Conservation (phyloP, 2,888 invertebrate genomes). For the Mystacides longicornis region DNA sequence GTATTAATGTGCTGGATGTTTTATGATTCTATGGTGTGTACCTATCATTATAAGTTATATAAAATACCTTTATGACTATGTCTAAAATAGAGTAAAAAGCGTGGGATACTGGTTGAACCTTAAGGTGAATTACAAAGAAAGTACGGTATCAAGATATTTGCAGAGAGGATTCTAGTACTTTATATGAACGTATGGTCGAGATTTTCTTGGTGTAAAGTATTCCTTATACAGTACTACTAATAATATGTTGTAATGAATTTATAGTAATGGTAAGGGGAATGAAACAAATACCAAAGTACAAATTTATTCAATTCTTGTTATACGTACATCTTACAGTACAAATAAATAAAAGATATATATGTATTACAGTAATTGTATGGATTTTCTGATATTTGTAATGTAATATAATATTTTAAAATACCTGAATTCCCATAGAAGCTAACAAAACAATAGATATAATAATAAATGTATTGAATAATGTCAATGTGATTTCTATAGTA, state of each 20-base stretch:
- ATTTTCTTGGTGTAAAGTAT: too few species aligned
- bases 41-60: neutral
- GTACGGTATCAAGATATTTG: too few species aligned
- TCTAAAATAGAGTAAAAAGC: neutral
- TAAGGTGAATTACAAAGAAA: too few species aligned
- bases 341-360: slow-evolving; percentile 24
- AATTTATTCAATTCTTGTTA: slow-evolving; percentile 41
- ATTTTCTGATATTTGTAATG: slow-evolving; percentile 22
- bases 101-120: neutral
- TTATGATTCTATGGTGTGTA: too few species aligned
- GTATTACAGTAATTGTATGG: neutral
- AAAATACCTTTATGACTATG: neutral
- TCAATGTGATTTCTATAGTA: slow-evolving; percentile 2
- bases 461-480: neutral
- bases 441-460: neutral
- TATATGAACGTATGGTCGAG: too few species aligned
- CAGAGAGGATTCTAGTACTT: too few species aligned
- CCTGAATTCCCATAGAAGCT: slow-evolving; percentile 35
- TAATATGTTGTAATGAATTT: slow-evolving; percentile 22
- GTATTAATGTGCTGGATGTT: too few species aligned
- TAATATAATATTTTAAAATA: slow-evolving; percentile 35
- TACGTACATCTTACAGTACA: slow-evolving; percentile 46
- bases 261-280: neutral
- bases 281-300: slow-evolving; percentile 39
- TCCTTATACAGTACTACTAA: too few species aligned